Evolutionary conservation across 2,888 invertebrate genomes (phyloP).

Genomic region (Heliconius ethilla): DNA sequence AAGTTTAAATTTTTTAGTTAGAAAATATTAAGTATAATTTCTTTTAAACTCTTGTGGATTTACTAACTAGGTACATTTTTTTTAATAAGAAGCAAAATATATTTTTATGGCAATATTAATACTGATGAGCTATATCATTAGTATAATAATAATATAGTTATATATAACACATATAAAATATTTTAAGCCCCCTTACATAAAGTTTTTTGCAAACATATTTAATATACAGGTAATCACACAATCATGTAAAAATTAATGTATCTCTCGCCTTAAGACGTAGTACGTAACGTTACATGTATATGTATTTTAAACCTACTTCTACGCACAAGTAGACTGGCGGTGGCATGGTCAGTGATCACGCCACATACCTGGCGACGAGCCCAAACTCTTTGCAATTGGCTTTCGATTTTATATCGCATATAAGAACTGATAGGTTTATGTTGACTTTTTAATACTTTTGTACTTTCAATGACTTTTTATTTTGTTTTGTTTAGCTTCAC

Average conservation of each 20-base stretch:
- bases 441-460: background rate
- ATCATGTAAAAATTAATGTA: slow-evolving; percentile 8
- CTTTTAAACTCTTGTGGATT: no score
- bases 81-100: no score
- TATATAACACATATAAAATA: no score
- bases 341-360: slow-evolving; percentile 63
- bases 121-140: no score
- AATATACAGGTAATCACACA: background rate
- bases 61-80: no score
- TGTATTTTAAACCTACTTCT: background rate
- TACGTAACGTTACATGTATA: slow-evolving; percentile 14
- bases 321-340: slow-evolving; percentile 41
- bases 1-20: no score
- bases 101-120: no score
- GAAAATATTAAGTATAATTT: no score
- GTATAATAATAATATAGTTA: no score
- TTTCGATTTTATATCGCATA: slow-evolving; percentile 49
- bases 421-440: slow-evolving; percentile 27
- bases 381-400: slow-evolving; percentile 61
- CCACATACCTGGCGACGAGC: slow-evolving; percentile 70
- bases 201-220: background rate
- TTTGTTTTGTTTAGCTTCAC: background rate
- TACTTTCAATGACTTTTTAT: background rate
- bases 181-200: no score
- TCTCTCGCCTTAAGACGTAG: background rate